Evolutionary conservation across 2,797 vertebrate genomes (phyloP).

Genomic region (Sitta carolinensis): DNA sequence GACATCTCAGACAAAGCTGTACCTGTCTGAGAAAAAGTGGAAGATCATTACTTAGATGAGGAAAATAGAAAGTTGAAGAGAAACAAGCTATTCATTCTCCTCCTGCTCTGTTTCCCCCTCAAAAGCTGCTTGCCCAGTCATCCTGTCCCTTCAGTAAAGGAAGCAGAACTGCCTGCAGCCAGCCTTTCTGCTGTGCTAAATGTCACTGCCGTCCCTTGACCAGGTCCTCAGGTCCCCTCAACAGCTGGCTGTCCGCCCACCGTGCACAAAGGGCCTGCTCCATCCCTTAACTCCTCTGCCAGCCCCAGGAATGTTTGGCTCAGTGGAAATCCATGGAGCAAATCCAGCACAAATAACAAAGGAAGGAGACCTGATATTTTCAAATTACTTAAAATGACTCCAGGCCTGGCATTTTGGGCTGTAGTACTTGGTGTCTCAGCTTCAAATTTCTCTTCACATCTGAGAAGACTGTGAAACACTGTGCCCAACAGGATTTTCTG

Average conservation of each 20-base stretch:
- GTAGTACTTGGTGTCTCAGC: background rate
- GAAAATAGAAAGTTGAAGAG: constrained; percentile 15
- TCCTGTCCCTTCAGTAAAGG: constrained; percentile 19
- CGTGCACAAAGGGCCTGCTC: rapidly evolving
- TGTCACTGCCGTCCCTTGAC: background rate
- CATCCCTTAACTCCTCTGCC: background rate
- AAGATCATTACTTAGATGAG: constrained; percentile 39
- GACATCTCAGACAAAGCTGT: constrained; percentile 4
- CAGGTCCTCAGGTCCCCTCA: background rate
- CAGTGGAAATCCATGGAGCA: background rate
- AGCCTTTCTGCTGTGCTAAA: background rate
- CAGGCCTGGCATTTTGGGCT: background rate
- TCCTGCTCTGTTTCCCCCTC: background rate
- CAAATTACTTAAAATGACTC: background rate
- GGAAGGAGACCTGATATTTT: background rate
- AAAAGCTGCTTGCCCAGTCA: constrained; percentile 25
- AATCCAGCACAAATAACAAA: background rate
- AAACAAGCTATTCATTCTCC: background rate
- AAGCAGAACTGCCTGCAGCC: constrained; percentile 18
- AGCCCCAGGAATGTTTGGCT: background rate
- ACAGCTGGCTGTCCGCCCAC: background rate
- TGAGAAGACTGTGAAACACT: background rate
- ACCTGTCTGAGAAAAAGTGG: background rate
- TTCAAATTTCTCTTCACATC: background rate
- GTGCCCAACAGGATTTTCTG: rapidly evolving